A percentile compares a stretch with the other conserved stretches of the same genome.
phyloP scores from a whole-genome alignment of 2,888 invertebrate species.

The Lepeophtheirus nordmannii region DNA sequence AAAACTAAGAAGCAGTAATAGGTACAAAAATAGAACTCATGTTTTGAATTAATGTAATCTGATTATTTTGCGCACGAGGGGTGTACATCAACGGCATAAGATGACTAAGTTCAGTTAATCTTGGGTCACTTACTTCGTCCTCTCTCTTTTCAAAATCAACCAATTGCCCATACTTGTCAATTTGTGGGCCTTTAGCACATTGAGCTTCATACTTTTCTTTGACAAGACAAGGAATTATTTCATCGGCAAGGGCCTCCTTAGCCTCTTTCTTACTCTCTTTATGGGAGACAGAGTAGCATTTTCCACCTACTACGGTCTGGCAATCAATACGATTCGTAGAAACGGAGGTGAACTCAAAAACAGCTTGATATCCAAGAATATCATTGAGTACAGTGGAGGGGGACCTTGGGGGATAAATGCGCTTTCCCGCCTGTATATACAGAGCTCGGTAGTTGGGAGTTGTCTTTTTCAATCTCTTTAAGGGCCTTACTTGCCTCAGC shows the following conservation, averaged over 20 bases:
- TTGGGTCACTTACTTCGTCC: not conserved
- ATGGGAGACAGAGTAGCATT: not conserved
- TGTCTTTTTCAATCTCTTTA: too few species aligned
- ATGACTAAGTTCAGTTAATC: too few species aligned
- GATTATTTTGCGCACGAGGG: too few species aligned
- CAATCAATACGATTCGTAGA: not conserved
- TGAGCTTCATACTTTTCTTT: not conserved
- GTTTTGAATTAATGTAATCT: too few species aligned
- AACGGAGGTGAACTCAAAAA: not conserved
- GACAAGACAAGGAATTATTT: not conserved
- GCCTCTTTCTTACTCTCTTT: not conserved
- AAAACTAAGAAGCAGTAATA: too few species aligned
- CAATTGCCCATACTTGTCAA: not conserved
- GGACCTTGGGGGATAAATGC: not conserved
- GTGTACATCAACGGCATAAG: too few species aligned
- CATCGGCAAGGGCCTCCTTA: not conserved
- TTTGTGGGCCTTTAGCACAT: not conserved
- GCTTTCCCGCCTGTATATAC: not conserved
- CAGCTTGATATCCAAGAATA: not conserved
- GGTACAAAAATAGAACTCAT: too few species aligned
- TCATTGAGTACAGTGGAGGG: not conserved
- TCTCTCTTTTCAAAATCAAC: not conserved
- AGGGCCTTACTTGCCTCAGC: too few species aligned
- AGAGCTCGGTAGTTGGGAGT: too few species aligned
- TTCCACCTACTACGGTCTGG: not conserved